phyloP scores from a whole-genome alignment of 2,113 vertebrate genomes.

The Shinisaurus crocodilurus region DNA sequence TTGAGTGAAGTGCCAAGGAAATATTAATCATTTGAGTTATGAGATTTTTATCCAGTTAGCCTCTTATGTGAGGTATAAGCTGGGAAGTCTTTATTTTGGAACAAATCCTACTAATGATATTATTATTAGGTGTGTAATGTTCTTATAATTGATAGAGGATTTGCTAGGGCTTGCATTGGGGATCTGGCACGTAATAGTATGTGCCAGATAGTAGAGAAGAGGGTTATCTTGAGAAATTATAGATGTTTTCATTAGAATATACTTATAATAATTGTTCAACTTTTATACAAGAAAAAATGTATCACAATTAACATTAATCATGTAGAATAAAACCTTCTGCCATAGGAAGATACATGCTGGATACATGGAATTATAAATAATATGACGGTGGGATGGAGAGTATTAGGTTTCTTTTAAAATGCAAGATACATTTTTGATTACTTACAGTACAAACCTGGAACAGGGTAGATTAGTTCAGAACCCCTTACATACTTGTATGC shows the following conservation, averaged over 20 bases:
- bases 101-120: conserved; percentile 29
- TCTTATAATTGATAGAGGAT: conserved; percentile 19
- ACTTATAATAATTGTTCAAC: not conserved
- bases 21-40: conserved; percentile 68
- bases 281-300: not conserved
- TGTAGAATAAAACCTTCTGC: not conserved
- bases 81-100: conserved; percentile 42
- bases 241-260: not conserved
- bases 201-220: not conserved
- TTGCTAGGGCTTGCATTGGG: not conserved
- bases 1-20: conserved; percentile 60
- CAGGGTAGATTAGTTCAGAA: not conserved
- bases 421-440: not conserved
- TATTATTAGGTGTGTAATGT: conserved; percentile 26
- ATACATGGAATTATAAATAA: not conserved
- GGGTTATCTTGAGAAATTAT: not conserved
- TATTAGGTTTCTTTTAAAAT: not conserved
- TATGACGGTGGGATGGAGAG: not conserved
- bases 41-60: conserved; percentile 56
- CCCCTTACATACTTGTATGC: not conserved
- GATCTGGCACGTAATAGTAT: not conserved
- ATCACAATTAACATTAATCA: not conserved
- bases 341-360: not conserved
- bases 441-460: not conserved
- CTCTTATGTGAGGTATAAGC: conserved; percentile 36